phyloP scores from a whole-genome alignment of 2,797 vertebrate genomes.

The Phalanger gymnotis region DNA sequence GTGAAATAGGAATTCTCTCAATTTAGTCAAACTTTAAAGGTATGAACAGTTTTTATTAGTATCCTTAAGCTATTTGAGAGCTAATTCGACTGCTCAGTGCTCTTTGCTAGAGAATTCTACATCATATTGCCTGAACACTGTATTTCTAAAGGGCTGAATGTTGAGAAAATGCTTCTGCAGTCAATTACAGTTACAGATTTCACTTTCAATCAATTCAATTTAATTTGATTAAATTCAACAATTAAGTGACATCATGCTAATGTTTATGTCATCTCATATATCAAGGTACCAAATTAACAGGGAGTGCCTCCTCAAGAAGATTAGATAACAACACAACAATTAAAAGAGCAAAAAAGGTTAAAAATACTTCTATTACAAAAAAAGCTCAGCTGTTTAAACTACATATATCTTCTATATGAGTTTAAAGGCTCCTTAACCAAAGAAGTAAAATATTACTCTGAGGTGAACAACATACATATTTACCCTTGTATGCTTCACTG shows the following conservation, averaged over 20 bases:
- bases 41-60: neutral
- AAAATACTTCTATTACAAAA: constrained; percentile 15
- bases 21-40: neutral
- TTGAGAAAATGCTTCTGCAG: constrained; percentile 26
- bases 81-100: neutral
- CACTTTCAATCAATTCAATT: neutral
- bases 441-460: neutral
- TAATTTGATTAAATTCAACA: neutral
- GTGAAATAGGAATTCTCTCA: neutral
- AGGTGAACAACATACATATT: constrained; percentile 29
- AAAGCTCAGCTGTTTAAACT: neutral
- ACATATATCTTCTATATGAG: neutral
- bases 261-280: neutral
- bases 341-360: constrained; percentile 9
- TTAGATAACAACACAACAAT: constrained; percentile 22
- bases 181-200: constrained; percentile 4
- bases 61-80: neutral
- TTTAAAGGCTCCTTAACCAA: neutral
- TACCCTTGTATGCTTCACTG: neutral
- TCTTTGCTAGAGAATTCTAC: constrained; percentile 37
- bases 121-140: neutral
- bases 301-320: constrained; percentile 16
- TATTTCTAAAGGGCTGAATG: constrained; percentile 31
- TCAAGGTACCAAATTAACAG: constrained; percentile 17
- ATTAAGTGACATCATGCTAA: neutral